Evolutionary conservation across 2,888 invertebrate species (phyloP), one percentile per base, ranked within the genome.

Genomic region (Gari tellinella): DNA sequence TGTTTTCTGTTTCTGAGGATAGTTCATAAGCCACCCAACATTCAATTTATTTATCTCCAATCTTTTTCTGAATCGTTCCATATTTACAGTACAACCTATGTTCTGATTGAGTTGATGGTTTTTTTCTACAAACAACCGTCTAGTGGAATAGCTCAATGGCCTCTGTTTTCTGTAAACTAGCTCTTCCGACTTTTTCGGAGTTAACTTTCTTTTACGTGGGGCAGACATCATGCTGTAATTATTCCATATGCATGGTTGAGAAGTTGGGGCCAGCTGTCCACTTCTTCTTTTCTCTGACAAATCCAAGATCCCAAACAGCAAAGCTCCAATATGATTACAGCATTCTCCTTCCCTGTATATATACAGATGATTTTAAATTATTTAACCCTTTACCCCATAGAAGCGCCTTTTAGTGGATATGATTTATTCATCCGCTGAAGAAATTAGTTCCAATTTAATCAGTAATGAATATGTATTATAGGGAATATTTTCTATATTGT

Each of bases 341-440:
- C 61, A n/a, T 61, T 61, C 52, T 15, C 61, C 51, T 51, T 61
- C 52, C 1, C 61, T 61, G 49, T 7, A 60, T 31, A 8, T 46
- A 23, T 23, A 25, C 25, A 45, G 26, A 45, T 41, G 5, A 25
- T 10, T 12, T 23, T 17, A 53, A 31, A 31, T 31, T n/a, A n/a
- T n/a, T n/a, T n/a, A 49, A n/a, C 25, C 15, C 15, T 14, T 14
- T 7, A 40, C n/a, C n/a, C n/a, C n/a, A n/a, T n/a, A n/a, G n/a
- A n/a, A n/a, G n/a, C n/a, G n/a, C n/a, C n/a, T n/a, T n/a, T n/a
- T n/a, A n/a, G n/a, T n/a, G n/a, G n/a, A n/a, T n/a, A n/a, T n/a
- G n/a, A n/a, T n/a, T n/a, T n/a, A n/a, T n/a, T n/a, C n/a, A n/a
- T n/a, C n/a, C n/a, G n/a, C n/a, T n/a, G n/a, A n/a, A n/a, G n/a